phyloP scores from a whole-genome alignment of 2,888 invertebrate genomes.

The Metalampra italica region DNA sequence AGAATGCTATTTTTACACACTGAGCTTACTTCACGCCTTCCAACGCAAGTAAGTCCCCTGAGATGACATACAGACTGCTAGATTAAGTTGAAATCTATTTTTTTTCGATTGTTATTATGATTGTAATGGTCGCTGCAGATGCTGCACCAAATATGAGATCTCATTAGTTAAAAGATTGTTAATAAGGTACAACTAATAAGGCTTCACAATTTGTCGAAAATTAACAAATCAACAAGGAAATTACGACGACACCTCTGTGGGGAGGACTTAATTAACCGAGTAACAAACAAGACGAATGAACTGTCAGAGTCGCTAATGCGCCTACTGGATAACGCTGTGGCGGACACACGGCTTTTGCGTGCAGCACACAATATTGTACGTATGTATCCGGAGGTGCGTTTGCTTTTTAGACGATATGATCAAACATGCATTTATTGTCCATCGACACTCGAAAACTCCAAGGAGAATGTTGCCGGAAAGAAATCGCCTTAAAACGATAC shows the following conservation, averaged over 20 bases:
- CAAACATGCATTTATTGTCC: too few relatives aligned
- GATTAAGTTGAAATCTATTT: too few relatives aligned
- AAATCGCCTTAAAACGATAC: too few relatives aligned
- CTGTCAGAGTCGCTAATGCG: conserved; percentile 65
- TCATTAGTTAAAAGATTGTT: conserved; percentile 5
- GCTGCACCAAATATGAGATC: background rate
- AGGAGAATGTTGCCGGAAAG: too few relatives aligned
- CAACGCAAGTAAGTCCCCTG: too few relatives aligned
- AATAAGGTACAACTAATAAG: background rate
- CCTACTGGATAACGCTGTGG: conserved; percentile 10
- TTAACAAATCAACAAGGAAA: conserved; percentile 59
- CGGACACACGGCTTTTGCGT: conserved; percentile 11
- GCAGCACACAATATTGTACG: background rate
- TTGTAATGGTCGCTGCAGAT: too few relatives aligned
- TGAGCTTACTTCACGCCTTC: too few relatives aligned
- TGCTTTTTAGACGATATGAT: too few relatives aligned
- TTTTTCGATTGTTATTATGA: too few relatives aligned
- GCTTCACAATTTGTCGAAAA: conserved; percentile 33
- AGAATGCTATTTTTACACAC: too few relatives aligned
- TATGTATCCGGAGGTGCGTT: background rate
- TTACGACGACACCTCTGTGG: conserved; percentile 56
- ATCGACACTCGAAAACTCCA: too few relatives aligned
- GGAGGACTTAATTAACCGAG: conserved; percentile 65
- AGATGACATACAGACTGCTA: too few relatives aligned
- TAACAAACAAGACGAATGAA: conserved; percentile 72